Percentiles rank a stretch among this genome's conserved stretches.
These are phyloP conservation scores for Neodontobutis hainanensis DNA, from an alignment of 2,113 vertebrate genomes.

Conservation along the genomic window DNA sequence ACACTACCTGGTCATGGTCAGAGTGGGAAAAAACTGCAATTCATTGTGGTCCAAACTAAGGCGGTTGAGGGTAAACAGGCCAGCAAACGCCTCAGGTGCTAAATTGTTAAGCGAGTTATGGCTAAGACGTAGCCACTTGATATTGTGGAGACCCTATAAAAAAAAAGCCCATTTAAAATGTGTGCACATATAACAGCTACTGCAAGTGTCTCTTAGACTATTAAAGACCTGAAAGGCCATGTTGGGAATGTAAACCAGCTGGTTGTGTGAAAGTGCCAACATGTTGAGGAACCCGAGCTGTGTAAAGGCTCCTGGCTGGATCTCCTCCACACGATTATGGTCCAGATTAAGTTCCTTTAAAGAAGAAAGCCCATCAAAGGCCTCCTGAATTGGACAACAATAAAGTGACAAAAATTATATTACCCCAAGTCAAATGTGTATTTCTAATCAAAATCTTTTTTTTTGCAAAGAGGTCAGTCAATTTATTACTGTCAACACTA, in stretches of 20 bases:
- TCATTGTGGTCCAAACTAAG: constrained; percentile 92
- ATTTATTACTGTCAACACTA: not conserved
- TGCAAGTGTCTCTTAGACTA: not conserved
- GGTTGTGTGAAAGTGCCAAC: constrained; percentile 84
- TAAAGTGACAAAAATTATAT: not conserved
- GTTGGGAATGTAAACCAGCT: constrained; percentile 90
- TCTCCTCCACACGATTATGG: constrained; percentile 88
- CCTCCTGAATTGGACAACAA: constrained; percentile 73
- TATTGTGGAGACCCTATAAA: constrained; percentile 82
- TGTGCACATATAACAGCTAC: not conserved
- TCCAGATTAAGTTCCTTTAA: constrained; percentile 86
- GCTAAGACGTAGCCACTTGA: constrained; percentile 87
- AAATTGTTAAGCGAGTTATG: constrained; percentile 89
- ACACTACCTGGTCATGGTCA: constrained; percentile 82
- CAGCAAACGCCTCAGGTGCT: constrained; percentile 85
- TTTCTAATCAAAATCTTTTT: not conserved
- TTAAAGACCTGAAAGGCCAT: constrained; percentile 85
- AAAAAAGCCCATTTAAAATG: not conserved
- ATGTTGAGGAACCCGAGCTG: constrained; percentile 85
- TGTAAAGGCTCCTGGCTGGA: constrained; percentile 87
- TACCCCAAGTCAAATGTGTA: not conserved
- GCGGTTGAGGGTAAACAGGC: constrained; percentile 83
- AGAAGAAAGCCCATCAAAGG: constrained; percentile 89
- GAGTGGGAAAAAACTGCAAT: constrained; percentile 87
- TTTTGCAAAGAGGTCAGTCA: no score